phyloP scores from a whole-genome alignment of 2,888 invertebrate species.

The Chymomyza amoena region DNA sequence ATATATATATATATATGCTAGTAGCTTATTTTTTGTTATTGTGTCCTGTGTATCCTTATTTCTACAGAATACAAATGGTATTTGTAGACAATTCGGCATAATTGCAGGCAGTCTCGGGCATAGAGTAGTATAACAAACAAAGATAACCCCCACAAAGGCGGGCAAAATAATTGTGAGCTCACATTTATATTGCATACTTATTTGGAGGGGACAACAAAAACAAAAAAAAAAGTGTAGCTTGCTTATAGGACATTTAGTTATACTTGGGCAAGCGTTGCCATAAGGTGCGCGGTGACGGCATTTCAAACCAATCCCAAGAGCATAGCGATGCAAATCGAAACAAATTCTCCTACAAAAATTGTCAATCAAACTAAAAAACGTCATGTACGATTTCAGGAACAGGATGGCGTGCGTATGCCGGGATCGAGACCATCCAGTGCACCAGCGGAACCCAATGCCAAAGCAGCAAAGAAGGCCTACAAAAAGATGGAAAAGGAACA shows the following conservation, averaged over 20 bases:
- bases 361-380: slow-evolving; percentile 46
- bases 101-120: slow-evolving; percentile 42
- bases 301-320: neutral
- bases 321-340: neutral
- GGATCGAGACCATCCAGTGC: slow-evolving; percentile 78
- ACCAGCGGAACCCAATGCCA: slow-evolving; percentile 77
- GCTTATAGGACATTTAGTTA: neutral
- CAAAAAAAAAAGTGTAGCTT: neutral
- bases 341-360: slow-evolving; percentile 2
- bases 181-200: neutral
- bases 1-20: neutral
- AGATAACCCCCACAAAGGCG: neutral
- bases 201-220: neutral
- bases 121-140: neutral
- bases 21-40: neutral
- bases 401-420: slow-evolving; percentile 74
- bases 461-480: slow-evolving; percentile 77
- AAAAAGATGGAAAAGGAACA: slow-evolving; percentile 79
- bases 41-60: slow-evolving; percentile 31
- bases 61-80: slow-evolving; percentile 49
- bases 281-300: neutral
- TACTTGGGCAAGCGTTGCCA: slow-evolving; percentile 2
- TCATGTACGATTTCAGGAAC: slow-evolving; percentile 75
- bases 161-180: neutral
- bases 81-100: slow-evolving; percentile 72